These are phyloP conservation scores for Cacatua alba DNA, from an alignment of 2,113 vertebrate species.

Conservation along the genomic window DNA sequence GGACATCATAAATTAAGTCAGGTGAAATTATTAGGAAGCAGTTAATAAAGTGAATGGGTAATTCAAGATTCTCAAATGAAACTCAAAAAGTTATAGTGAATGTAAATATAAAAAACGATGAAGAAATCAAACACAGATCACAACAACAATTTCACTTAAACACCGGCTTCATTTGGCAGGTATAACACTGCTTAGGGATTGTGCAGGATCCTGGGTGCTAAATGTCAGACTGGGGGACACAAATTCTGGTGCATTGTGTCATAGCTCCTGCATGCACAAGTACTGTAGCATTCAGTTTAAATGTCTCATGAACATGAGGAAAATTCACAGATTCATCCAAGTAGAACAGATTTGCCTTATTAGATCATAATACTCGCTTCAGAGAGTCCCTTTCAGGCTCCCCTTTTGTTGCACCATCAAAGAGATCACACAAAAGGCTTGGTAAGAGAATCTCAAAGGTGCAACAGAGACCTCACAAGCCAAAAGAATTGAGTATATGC, in stretches of 20 bases:
- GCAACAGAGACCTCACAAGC: not conserved
- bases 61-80: constrained; percentile 2
- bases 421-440: not conserved
- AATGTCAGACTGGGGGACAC: not conserved
- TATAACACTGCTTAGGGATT: not conserved
- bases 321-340: not conserved
- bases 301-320: not conserved
- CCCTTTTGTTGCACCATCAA: not conserved
- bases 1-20: not conserved
- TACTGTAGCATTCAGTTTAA: not conserved
- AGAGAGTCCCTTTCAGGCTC: not conserved
- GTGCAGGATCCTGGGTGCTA: not conserved
- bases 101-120: not conserved
- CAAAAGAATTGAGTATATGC: not conserved
- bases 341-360: not conserved
- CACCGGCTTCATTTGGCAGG: not conserved
- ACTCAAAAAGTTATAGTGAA: not conserved
- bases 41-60: not conserved
- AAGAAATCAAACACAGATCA: not conserved
- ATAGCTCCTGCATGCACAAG: not conserved
- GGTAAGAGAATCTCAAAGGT: not conserved
- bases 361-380: not conserved
- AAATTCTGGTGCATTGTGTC: not conserved
- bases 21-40: not conserved
- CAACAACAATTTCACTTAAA: not conserved